phyloP scores from a whole-genome alignment of 2,113 vertebrate species.

The Amia ocellicauda region DNA sequence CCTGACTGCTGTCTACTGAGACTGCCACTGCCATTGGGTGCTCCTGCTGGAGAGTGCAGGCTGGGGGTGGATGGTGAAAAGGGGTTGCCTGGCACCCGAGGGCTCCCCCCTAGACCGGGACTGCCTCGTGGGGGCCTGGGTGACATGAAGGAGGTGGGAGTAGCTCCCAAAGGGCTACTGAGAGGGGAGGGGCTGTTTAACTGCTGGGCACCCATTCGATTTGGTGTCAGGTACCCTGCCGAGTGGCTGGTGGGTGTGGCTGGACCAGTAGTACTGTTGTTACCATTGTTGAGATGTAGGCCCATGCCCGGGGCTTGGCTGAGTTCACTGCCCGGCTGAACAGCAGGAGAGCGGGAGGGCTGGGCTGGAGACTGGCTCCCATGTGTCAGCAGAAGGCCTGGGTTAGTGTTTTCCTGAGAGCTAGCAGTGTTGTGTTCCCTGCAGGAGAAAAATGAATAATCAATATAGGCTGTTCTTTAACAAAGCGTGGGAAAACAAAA shows the following conservation, averaged over 20 bases:
- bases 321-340: conserved; percentile 50
- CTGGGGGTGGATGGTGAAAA: conserved; percentile 80
- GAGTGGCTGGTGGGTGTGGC: conserved; percentile 37
- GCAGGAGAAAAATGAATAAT: not conserved
- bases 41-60: conserved; percentile 75
- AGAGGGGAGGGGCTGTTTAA: conserved; percentile 71
- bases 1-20: conserved; percentile 68
- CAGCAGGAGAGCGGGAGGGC: conserved; percentile 68
- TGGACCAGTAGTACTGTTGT: conserved; percentile 53
- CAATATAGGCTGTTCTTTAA: too few species aligned
- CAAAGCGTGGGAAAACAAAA: too few species aligned
- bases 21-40: conserved; percentile 47
- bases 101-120: conserved; percentile 73
- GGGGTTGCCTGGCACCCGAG: conserved; percentile 73
- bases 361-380: conserved; percentile 72
- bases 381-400: conserved; percentile 72
- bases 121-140: conserved; percentile 79
- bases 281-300: conserved; percentile 72
- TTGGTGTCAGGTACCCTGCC: conserved; percentile 57
- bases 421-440: conserved; percentile 93
- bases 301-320: conserved; percentile 65
- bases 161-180: conserved; percentile 76
- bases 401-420: conserved; percentile 90
- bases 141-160: conserved; percentile 85
- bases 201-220: conserved; percentile 55